Conservation (phyloP, 64 coral and sea anemone species). For the Montipora cactus region DNA sequence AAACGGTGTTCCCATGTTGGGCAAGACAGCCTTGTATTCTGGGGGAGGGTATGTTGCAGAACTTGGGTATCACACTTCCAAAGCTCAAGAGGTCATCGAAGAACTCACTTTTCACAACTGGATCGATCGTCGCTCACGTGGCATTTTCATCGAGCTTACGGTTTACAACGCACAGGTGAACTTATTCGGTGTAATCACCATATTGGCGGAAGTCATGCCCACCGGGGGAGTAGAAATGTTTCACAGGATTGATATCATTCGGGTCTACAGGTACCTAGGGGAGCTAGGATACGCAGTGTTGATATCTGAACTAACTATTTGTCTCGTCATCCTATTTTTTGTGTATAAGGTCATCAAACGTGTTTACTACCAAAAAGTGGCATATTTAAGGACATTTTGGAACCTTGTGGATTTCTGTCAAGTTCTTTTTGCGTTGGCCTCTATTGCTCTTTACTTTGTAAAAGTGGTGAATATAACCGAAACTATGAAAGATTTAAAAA, state of each 20-base stretch:
- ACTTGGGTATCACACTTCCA: constrained; percentile 73
- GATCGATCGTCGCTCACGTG: constrained; percentile 74
- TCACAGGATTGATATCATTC: constrained; percentile 76
- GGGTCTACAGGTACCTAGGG: constrained; percentile 76
- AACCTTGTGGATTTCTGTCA: constrained; percentile 77
- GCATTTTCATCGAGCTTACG: constrained; percentile 68
- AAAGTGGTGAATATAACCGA: constrained; percentile 41
- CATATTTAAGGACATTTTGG: constrained; percentile 80
- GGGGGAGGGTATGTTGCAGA: constrained; percentile 94
- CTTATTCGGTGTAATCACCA: constrained; percentile 59
- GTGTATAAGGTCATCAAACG: constrained; percentile 72
- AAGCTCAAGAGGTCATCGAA: constrained; percentile 59
- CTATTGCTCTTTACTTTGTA: constrained; percentile 76
- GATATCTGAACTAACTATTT: constrained; percentile 74
- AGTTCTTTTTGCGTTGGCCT: constrained; percentile 72
- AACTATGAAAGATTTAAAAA: constrained; percentile 48
- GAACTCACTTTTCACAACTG: constrained; percentile 54
- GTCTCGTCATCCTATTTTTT: constrained; percentile 68
- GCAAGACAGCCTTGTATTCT: constrained; percentile 60
- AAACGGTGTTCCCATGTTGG: constrained; percentile 73
- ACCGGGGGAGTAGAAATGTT: constrained; percentile 62
- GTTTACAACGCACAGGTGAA: constrained; percentile 83
- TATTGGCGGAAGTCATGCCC: constrained; percentile 62
- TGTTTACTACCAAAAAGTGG: constrained; percentile 49
- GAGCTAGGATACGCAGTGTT: not conserved